A percentile compares a stretch with the other conserved stretches of the same genome.
Conservation (phyloP, 2,797 vertebrate genomes). For the Microctenopoma steveboyesi region DNA sequence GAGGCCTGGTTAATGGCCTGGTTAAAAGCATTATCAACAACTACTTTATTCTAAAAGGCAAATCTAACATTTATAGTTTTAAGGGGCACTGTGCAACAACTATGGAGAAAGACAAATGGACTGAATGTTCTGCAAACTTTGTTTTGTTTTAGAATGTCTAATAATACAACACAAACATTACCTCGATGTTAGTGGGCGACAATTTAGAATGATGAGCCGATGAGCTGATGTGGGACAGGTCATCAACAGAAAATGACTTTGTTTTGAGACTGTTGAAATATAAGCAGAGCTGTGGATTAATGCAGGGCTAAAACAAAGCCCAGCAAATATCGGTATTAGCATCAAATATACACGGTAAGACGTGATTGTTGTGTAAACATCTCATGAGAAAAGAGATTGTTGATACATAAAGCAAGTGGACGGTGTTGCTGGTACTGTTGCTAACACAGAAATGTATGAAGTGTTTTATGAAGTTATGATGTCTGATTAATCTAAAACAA, state of each 20-base stretch:
- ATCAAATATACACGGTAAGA: not conserved
- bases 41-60: slow-evolving; percentile 3
- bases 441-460: too few species aligned
- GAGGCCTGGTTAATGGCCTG: not conserved
- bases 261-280: slow-evolving; percentile 61
- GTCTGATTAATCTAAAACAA: not conserved
- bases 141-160: slow-evolving; percentile 3
- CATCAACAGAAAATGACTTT: slow-evolving; percentile 83
- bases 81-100: slow-evolving; percentile 1
- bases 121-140: not conserved
- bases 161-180: slow-evolving; percentile 48
- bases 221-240: slow-evolving; percentile 80
- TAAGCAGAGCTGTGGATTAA: slow-evolving; percentile 1
- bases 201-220: slow-evolving; percentile 71
- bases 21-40: not conserved
- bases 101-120: not conserved
- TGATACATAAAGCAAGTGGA: not conserved
- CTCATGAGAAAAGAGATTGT: not conserved
- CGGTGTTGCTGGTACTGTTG: too few species aligned
- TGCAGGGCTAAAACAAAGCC: slow-evolving; percentile 4
- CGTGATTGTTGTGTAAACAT: not conserved
- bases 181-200: slow-evolving; percentile 77
- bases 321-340: not conserved
- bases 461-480: not conserved
- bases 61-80: not conserved